These are phyloP conservation scores for Drosophila emarginata DNA, from an alignment of 2,888 invertebrate genomes.

Conservation along the genomic window DNA sequence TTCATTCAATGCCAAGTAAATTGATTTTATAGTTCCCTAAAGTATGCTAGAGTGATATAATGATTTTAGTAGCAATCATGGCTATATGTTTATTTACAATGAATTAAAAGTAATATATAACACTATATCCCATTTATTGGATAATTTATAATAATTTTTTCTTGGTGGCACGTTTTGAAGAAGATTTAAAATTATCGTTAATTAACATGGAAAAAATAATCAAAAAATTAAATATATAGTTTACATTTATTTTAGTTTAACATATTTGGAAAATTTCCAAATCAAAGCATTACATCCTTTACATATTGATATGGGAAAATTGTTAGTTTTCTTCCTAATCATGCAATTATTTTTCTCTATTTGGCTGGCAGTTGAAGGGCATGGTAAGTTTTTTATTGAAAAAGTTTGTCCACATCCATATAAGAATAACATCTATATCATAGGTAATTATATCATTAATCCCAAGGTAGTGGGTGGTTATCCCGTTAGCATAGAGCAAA, in stretches of 20 bases:
- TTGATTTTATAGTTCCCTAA: too few relatives aligned
- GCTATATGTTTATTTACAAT: not conserved
- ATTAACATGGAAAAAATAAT: too few relatives aligned
- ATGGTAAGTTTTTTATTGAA: not conserved
- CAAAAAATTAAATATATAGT: not conserved
- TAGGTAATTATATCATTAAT: slow-evolving; percentile 25
- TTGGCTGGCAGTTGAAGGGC: not conserved
- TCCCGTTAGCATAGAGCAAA: slow-evolving; percentile 25
- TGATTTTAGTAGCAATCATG: too few relatives aligned
- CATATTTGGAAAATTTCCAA: not conserved
- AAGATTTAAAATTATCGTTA: too few relatives aligned
- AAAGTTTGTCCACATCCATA: not conserved
- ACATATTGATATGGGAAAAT: slow-evolving; percentile 3
- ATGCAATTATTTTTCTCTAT: not conserved
- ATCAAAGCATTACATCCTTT: not conserved
- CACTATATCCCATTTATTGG: not conserved
- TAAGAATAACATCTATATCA: not conserved
- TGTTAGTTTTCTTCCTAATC: not conserved
- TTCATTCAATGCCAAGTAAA: too few relatives aligned
- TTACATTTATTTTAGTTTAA: not conserved
- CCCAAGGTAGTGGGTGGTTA: slow-evolving; percentile 54
- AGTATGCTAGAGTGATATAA: too few relatives aligned
- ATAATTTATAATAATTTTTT: not conserved
- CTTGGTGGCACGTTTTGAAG: too few relatives aligned
- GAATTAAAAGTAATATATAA: not conserved